A percentile compares a stretch with the other conserved stretches of the same genome.
Conservation (phyloP, 1,140 invertebrate genomes). For the Panagrolaimus sp. region DNA sequence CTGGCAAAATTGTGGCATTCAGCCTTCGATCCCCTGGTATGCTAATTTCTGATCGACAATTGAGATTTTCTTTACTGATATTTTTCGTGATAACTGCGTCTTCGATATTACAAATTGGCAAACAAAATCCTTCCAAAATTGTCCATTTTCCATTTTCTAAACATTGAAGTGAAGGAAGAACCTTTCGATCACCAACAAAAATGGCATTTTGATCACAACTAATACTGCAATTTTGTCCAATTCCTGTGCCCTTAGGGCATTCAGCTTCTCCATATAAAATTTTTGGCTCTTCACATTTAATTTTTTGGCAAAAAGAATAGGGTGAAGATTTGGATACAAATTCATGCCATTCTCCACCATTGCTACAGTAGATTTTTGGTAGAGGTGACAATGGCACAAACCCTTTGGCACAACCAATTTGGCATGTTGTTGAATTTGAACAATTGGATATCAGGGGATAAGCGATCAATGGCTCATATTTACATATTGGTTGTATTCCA, state of each 20-base stretch:
- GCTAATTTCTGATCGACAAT: neutral
- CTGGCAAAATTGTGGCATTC: neutral
- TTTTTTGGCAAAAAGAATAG: neutral
- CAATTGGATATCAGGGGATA: neutral
- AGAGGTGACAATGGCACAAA: neutral
- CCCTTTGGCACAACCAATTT: neutral
- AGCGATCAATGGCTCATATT: neutral
- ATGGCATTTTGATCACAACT: neutral
- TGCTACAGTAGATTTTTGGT: neutral
- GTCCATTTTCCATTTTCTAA: neutral
- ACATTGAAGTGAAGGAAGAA: neutral
- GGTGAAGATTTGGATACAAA: neutral
- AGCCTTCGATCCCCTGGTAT: neutral
- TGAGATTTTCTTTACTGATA: neutral
- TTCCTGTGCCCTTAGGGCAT: neutral
- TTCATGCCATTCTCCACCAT: neutral
- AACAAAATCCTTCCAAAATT: neutral
- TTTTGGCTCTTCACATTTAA: neutral
- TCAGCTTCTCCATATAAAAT: neutral
- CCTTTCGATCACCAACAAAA: neutral
- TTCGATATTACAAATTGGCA: neutral
- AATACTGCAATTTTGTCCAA: neutral
- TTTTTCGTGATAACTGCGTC: neutral
- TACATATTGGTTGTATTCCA: neutral
- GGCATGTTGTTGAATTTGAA: neutral